phyloP scores from a whole-genome alignment of 2,888 invertebrate species.

The Lepeophtheirus nordmannii region DNA sequence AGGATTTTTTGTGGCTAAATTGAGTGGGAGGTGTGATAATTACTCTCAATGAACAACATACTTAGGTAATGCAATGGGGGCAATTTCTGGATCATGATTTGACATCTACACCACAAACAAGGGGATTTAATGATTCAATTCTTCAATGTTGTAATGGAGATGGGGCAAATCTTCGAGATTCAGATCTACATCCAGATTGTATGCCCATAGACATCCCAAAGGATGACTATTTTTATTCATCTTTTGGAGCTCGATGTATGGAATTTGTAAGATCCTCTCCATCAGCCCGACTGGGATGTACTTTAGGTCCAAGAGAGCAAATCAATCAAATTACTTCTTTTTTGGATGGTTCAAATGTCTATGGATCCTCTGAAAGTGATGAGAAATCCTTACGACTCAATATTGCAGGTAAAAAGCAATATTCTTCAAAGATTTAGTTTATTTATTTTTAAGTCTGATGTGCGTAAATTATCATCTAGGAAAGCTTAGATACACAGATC shows the following conservation, averaged over 20 bases:
- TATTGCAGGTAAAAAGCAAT: conserved; percentile 45
- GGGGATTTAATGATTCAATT: conserved; percentile 20
- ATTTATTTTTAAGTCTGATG: neutral
- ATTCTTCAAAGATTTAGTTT: neutral
- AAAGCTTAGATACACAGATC: conserved; percentile 29
- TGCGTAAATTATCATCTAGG: conserved; percentile 24
- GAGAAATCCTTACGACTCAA: conserved; percentile 58
- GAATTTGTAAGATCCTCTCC: conserved; percentile 62
- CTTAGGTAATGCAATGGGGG: conserved; percentile 67
- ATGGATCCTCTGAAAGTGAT: conserved; percentile 56
- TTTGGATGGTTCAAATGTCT: conserved; percentile 64
- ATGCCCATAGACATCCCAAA: conserved; percentile 57
- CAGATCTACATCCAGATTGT: conserved; percentile 60
- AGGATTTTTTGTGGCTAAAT: neutral
- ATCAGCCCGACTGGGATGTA: conserved; percentile 57
- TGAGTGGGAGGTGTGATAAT: too few relatives aligned
- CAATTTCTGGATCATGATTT: conserved; percentile 79
- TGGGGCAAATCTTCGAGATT: conserved; percentile 10
- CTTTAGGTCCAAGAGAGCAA: conserved; percentile 66
- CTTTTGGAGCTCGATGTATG: conserved; percentile 53
- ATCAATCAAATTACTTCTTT: conserved; percentile 65
- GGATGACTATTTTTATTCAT: conserved; percentile 55
- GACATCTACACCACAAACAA: conserved; percentile 31
- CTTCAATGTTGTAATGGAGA: conserved; percentile 18
- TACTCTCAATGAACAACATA: too few relatives aligned